A percentile compares a stretch with the other conserved stretches of the same genome.
These are phyloP conservation scores for Pharmacophagus antenor DNA, from an alignment of 2,888 invertebrate species.

Conservation along the genomic window DNA sequence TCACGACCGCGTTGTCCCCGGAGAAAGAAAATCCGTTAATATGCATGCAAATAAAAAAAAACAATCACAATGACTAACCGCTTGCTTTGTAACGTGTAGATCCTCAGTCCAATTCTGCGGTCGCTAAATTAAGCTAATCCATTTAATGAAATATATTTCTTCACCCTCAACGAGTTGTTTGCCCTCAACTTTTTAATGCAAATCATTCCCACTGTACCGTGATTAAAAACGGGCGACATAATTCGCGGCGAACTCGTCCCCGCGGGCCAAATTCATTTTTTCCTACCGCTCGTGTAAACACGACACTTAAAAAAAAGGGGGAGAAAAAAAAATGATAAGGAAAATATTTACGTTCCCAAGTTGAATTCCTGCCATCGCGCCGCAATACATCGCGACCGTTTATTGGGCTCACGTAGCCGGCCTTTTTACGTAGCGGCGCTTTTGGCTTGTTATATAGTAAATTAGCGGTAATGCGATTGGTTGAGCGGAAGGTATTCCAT, in stretches of 20 bases:
- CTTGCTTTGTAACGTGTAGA: too few relatives aligned
- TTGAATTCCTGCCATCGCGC: conserved; percentile 17
- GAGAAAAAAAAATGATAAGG: conserved; percentile 28
- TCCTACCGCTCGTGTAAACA: conserved; percentile 17
- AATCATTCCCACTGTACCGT: conserved; percentile 15
- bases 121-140: background rate
- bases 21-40: too few relatives aligned
- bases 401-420: conserved; percentile 25
- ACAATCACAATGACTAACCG: too few relatives aligned
- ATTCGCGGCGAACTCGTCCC: conserved; percentile 22
- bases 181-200: conserved; percentile 19
- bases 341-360: conserved; percentile 27
- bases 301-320: conserved; percentile 27
- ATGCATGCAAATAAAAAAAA: too few relatives aligned
- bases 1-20: too few relatives aligned
- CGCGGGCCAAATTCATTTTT: conserved; percentile 15
- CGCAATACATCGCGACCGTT: conserved; percentile 15
- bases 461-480: conserved; percentile 18
- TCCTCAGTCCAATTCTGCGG: too few relatives aligned
- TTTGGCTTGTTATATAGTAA: conserved; percentile 16
- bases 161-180: conserved; percentile 6
- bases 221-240: conserved; percentile 26
- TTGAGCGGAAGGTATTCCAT: background rate
- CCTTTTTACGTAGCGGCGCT: conserved; percentile 3
- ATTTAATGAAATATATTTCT: background rate